These are phyloP conservation scores for Cacatua alba DNA, from an alignment of 2,113 vertebrate genomes.

Conservation along the genomic window DNA sequence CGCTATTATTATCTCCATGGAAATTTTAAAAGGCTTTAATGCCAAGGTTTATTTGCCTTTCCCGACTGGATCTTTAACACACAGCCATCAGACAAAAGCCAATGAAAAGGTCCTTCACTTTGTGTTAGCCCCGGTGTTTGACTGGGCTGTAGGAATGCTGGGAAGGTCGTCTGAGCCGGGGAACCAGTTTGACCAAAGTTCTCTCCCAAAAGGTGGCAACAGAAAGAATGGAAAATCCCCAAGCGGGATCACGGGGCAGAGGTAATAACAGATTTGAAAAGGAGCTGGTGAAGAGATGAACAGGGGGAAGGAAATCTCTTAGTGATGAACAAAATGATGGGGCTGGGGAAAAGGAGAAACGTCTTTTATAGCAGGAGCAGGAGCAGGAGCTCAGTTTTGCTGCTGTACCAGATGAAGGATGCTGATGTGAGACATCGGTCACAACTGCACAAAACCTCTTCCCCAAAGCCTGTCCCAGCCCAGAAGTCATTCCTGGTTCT, in stretches of 20 bases:
- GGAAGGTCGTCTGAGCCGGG: not conserved
- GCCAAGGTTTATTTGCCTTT: constrained; percentile 26
- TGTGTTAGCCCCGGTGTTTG: not conserved
- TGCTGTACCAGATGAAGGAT: not conserved
- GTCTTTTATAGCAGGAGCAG: not conserved
- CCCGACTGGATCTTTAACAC: not conserved
- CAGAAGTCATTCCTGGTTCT: not conserved
- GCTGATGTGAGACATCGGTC: not conserved
- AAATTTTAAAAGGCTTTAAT: not conserved
- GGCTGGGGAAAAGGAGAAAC: not conserved
- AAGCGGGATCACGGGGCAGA: not conserved
- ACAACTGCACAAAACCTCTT: not conserved
- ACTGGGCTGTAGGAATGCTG: not conserved
- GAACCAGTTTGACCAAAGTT: not conserved
- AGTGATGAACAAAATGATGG: not conserved
- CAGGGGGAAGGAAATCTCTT: not conserved
- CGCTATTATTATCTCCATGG: not conserved
- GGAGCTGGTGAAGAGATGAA: not conserved
- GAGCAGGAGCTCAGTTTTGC: not conserved
- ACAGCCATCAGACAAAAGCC: not conserved
- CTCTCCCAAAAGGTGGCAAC: not conserved
- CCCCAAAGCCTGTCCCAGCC: not conserved
- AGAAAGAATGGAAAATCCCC: not conserved
- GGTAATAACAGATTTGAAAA: not conserved
- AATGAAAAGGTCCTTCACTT: not conserved